Percentiles rank a stretch among this genome's conserved stretches.
phyloP scores from a whole-genome alignment of 2,113 vertebrate species.

The Oncorhynchus gorbuscha region DNA sequence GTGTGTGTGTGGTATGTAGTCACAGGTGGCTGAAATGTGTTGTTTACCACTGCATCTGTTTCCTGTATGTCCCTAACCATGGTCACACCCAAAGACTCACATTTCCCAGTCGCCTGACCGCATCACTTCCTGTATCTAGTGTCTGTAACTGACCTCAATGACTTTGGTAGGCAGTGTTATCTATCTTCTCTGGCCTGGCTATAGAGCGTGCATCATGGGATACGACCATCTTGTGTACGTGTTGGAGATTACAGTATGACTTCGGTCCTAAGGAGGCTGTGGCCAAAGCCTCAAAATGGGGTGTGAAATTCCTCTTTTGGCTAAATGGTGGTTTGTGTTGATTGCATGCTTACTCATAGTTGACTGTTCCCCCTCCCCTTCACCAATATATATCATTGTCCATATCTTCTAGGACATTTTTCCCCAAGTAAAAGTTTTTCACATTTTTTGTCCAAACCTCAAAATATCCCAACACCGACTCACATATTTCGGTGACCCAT shows the following conservation, averaged over 20 bases:
- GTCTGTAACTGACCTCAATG: neutral
- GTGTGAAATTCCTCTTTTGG: conserved; percentile 41
- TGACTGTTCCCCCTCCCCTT: conserved; percentile 10
- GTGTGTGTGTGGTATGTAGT: neutral
- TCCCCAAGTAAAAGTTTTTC: neutral
- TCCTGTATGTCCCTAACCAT: too few relatives aligned
- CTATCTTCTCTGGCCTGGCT: neutral
- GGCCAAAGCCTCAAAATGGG: conserved; percentile 30
- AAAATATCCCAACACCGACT: conserved; percentile 52
- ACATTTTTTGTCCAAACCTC: conserved; percentile 29
- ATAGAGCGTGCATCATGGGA: neutral
- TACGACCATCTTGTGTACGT: neutral
- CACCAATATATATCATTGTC: conserved; percentile 10
- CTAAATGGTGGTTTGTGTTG: conserved; percentile 39
- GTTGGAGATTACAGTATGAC: neutral
- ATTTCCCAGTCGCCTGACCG: too few relatives aligned
- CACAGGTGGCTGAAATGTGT: neutral
- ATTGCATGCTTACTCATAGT: conserved; percentile 41
- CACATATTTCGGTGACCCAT: conserved; percentile 34
- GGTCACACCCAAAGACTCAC: too few relatives aligned
- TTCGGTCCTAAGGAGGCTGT: conserved; percentile 7
- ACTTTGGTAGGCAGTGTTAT: neutral
- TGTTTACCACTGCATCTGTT: neutral
- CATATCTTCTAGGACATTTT: conserved; percentile 22
- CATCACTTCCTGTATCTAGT: neutral